Evolutionary conservation across 1,140 invertebrate species (phyloP), one percentile per base, ranked within the genome.

Genomic region (Gryon sp.): DNA sequence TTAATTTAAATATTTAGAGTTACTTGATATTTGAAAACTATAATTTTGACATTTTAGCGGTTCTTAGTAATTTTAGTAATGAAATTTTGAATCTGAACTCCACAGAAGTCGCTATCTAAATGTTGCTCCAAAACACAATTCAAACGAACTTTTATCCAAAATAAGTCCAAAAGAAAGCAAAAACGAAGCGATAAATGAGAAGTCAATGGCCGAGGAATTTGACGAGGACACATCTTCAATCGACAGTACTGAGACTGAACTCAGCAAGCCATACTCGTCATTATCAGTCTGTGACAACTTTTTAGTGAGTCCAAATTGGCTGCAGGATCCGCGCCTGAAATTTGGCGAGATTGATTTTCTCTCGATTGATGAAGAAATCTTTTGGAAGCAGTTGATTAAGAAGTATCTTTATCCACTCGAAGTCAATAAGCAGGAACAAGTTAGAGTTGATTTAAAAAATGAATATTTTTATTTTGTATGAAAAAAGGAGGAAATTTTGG

Each of bases 361-460:
- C 14, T 82, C 90, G 0, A 86, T 88, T 2, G 77, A 89, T 4
- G 94, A 96, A 76, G 90, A 91, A 65, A 86, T 89, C 9, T 96
- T 96, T 82, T 96, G 94, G 94, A 91, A 91, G 46, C 91, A 93
- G 14, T 80, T 96, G 18, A 92, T 96, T 12, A 89, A 90, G 46
- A 91, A 92, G 75, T 96, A 96, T 86, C 86, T 96, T 0, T 86
- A 92, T 75, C 94, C 94, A 0, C 83, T 95, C 4, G 91, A 92
- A 62, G 90, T 92, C 55, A 90, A 77, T 18, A 82, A 80, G 43
- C 50, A 78, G 36, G 76, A 85, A 60, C 74, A 82, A 32, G 78
- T 83, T 65, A 26, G 11, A 9, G 38, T 26, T n/a, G 40, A 20
- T 4, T n/a, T 24, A 5, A 11, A 8, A 12, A 24, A 15, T 9